Evolutionary conservation across 2,888 invertebrate genomes (phyloP).

Genomic region (Ornithoptera priamus): DNA sequence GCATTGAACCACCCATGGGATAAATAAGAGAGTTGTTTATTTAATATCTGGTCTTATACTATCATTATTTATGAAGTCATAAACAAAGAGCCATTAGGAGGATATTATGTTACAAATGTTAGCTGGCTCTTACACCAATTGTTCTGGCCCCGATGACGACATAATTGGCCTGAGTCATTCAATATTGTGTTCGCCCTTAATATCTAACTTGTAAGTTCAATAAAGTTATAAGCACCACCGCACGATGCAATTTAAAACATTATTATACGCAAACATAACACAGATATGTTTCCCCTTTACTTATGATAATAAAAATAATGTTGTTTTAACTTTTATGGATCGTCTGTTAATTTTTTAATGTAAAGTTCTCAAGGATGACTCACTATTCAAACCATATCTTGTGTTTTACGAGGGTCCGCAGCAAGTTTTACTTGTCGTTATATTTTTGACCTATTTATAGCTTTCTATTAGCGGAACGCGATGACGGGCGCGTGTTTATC

Average conservation of each 20-base stretch:
- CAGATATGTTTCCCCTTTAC: background rate
- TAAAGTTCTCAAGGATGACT: constrained; percentile 18
- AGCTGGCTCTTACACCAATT: constrained; percentile 21
- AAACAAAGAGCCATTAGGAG: constrained; percentile 4
- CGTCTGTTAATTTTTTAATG: constrained; percentile 11
- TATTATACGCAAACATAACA: constrained; percentile 1
- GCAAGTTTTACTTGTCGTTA: constrained; percentile 2
- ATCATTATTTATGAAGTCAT: background rate
- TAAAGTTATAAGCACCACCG: constrained; percentile 5
- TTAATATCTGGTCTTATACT: background rate
- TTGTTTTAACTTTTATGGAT: constrained; percentile 1
- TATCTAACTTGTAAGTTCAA: constrained; percentile 12
- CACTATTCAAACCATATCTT: constrained; percentile 5
- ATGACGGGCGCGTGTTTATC: constrained; percentile 35
- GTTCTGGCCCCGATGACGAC: constrained; percentile 27
- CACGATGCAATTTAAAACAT: constrained; percentile 5
- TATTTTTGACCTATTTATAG: constrained; percentile 55
- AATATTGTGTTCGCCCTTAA: constrained; percentile 18
- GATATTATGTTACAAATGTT: constrained; percentile 21
- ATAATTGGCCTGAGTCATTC: constrained; percentile 22
- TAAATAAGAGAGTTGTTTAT: too few species aligned
- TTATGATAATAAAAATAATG: constrained; percentile 15
- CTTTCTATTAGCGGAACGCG: constrained; percentile 49
- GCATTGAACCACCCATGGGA: too few species aligned
- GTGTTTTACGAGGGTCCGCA: constrained; percentile 5